phyloP scores from a whole-genome alignment of 2,113 vertebrate genomes.

The Natator depressus region DNA sequence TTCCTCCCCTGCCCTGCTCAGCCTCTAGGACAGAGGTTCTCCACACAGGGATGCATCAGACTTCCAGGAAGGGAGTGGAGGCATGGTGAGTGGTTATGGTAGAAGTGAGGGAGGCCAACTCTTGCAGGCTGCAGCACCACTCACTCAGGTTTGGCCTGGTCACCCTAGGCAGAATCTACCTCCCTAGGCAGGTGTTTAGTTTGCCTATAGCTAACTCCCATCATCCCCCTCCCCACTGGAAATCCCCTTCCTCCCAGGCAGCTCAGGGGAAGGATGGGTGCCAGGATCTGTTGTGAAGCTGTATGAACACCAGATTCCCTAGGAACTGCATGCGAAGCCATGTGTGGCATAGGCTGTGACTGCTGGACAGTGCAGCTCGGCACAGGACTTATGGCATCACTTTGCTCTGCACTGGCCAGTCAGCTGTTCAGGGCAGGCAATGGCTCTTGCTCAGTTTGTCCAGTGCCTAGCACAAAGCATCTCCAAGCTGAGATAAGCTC shows the following conservation, averaged over 20 bases:
- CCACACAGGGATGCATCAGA: no score
- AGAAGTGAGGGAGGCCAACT: not conserved
- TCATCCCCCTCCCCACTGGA: not conserved
- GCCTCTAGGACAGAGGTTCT: no score
- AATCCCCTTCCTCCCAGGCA: no score
- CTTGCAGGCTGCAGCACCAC: not conserved
- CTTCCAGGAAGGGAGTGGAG: no score
- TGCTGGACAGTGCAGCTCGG: no score
- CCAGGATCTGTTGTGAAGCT: not conserved
- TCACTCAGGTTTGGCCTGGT: not conserved
- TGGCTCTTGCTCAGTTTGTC: no score
- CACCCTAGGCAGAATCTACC: not conserved
- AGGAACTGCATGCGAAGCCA: no score
- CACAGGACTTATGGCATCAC: not conserved
- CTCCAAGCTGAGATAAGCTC: not conserved
- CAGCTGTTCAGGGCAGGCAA: no score
- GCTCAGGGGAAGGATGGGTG: not conserved
- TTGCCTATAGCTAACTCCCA: not conserved
- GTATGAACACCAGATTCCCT: not conserved
- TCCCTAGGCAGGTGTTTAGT: not conserved
- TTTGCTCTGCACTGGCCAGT: not conserved
- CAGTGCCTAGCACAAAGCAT: no score
- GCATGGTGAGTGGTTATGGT: no score
- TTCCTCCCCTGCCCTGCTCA: no score
- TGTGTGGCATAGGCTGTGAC: no score